A percentile compares a stretch with the other conserved stretches of the same genome.
Evolutionary conservation across 2,113 vertebrate species (phyloP).

Genomic region (Diadophis punctatus): DNA sequence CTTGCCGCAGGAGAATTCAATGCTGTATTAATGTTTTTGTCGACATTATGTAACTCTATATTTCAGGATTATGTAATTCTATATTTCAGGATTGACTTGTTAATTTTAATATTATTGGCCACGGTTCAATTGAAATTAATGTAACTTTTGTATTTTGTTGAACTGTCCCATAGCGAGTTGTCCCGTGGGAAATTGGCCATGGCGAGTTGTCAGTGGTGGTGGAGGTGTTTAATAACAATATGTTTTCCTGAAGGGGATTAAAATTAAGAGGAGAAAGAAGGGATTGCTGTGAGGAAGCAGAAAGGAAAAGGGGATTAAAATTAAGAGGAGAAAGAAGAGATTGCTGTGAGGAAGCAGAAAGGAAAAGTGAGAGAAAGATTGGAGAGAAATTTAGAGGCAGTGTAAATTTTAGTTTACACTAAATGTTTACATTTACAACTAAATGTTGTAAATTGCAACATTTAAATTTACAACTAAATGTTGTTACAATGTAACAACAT

Average conservation of each 20-base stretch:
- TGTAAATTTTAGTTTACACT: too few species aligned
- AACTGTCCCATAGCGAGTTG: background rate
- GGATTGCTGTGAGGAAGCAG: background rate
- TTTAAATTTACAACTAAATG: too few species aligned
- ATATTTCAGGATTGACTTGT: background rate
- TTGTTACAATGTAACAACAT: too few species aligned
- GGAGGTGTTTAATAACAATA: background rate
- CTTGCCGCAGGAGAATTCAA: background rate
- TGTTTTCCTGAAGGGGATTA: background rate
- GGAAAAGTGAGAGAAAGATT: background rate
- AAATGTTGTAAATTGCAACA: too few species aligned
- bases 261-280: background rate
- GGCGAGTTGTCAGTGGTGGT: background rate
- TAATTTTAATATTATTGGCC: background rate
- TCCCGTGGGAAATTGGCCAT: fast-evolving
- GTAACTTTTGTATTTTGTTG: background rate
- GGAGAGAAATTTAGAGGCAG: background rate
- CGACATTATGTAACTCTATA: background rate
- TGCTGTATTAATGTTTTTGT: background rate
- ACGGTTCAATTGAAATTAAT: background rate
- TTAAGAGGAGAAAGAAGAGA: too few species aligned
- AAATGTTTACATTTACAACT: too few species aligned
- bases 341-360: too few species aligned
- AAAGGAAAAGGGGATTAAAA: too few species aligned
- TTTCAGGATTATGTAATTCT: background rate